These are phyloP conservation scores for Okapia johnstoni DNA, from an alignment of 2,113 vertebrate species.

Conservation along the genomic window DNA sequence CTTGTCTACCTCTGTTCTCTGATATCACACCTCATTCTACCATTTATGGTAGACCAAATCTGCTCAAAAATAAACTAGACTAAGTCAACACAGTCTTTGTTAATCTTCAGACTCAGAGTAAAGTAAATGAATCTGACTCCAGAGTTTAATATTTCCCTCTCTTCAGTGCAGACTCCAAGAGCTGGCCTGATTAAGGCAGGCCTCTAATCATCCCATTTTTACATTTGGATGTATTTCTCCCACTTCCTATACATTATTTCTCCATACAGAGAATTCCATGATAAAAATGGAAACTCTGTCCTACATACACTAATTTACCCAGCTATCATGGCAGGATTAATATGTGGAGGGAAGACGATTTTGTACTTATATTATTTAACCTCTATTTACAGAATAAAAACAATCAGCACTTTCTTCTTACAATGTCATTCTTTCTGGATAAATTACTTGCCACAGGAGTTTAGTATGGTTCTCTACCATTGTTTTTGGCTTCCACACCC, in stretches of 20 bases:
- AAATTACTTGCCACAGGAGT: not conserved
- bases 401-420: not conserved
- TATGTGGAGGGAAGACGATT: fast-evolving
- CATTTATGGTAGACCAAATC: not conserved
- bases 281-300: not conserved
- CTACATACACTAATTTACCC: not conserved
- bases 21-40: not conserved
- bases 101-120: not conserved
- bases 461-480: not conserved
- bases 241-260: not conserved
- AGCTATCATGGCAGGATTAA: not conserved
- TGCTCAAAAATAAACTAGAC: not conserved
- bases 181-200: not conserved
- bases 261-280: not conserved
- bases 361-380: not conserved
- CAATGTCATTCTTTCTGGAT: not conserved
- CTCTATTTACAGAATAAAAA: not conserved
- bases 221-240: not conserved
- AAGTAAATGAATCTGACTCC: not conserved
- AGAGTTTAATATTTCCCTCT: not conserved
- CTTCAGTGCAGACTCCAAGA: not conserved
- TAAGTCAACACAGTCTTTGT: not conserved
- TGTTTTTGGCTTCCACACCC: not conserved
- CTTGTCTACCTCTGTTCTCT: not conserved
- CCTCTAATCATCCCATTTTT: not conserved